phyloP scores from a whole-genome alignment of 2,888 invertebrate species.

The Cephus runcator region DNA sequence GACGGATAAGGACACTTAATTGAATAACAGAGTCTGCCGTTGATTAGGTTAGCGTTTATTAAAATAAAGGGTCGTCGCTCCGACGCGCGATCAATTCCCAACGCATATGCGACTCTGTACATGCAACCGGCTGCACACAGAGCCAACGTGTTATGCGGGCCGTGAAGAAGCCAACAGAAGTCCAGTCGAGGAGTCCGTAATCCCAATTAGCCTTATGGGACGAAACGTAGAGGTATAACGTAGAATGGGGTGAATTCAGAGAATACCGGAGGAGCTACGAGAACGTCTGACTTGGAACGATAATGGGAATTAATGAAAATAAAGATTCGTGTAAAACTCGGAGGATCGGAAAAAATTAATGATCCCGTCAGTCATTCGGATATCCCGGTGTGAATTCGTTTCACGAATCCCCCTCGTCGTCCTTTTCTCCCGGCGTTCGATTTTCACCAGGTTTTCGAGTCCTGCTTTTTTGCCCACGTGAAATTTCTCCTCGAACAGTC shows the following conservation, averaged over 20 bases:
- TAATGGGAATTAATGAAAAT: neutral
- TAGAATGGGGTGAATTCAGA: neutral
- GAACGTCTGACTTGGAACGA: neutral
- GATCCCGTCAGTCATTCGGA: neutral
- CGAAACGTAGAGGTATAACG: neutral
- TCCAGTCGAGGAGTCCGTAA: neutral
- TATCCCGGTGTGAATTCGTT: neutral
- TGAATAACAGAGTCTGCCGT: conserved; percentile 46
- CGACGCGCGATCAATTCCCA: conserved; percentile 14
- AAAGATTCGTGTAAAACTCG: neutral
- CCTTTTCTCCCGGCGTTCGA: neutral
- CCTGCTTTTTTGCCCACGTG: neutral
- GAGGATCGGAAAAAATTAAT: neutral
- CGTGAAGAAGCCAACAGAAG: conserved; percentile 19
- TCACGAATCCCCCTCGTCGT: neutral
- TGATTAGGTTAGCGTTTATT: conserved; percentile 57
- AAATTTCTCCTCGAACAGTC: neutral
- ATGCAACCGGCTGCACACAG: neutral
- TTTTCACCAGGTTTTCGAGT: conserved; percentile 3
- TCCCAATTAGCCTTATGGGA: conserved; percentile 15
- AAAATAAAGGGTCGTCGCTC: conserved; percentile 57
- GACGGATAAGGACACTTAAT: conserved; percentile 31
- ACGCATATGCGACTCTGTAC: neutral
- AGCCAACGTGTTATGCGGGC: neutral
- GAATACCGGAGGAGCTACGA: neutral